Percentiles rank a stretch among this genome's conserved stretches.
phyloP scores from a whole-genome alignment of 2,888 invertebrate species.

The Pseudococcus viburni region DNA sequence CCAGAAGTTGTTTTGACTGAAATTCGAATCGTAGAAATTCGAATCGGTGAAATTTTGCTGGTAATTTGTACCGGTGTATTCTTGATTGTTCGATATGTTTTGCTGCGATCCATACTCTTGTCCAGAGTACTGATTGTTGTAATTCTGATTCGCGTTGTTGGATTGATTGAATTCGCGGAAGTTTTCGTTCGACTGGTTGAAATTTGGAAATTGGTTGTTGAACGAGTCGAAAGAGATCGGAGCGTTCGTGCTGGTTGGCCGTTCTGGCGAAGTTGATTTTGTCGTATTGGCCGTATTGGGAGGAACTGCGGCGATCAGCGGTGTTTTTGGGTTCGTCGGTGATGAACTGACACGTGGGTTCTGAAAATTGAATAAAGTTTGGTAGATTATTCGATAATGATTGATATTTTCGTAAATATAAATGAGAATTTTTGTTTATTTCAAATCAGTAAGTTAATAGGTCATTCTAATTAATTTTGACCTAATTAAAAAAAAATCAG shows the following conservation, averaged over 20 bases:
- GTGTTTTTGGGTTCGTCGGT: constrained; percentile 67
- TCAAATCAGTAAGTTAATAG: not conserved
- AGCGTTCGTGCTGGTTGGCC: not conserved
- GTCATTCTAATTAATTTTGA: too few relatives aligned
- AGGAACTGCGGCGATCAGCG: constrained; percentile 69
- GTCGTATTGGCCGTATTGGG: constrained; percentile 68
- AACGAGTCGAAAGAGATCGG: constrained; percentile 55
- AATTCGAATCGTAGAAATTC: constrained; percentile 50
- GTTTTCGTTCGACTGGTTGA: constrained; percentile 35
- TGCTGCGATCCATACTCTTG: constrained; percentile 36
- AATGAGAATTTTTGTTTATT: not conserved
- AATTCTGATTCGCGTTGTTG: not conserved
- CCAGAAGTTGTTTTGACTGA: constrained; percentile 59
- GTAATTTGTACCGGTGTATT: constrained; percentile 36
- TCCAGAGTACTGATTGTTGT: not conserved
- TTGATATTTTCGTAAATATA: not conserved
- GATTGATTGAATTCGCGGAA: constrained; percentile 27
- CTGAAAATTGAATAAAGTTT: constrained; percentile 48
- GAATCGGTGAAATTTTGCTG: constrained; percentile 56
- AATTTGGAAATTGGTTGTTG: constrained; percentile 54
- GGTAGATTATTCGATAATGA: not conserved
- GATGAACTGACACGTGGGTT: constrained; percentile 57
- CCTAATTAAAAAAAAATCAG: too few relatives aligned
- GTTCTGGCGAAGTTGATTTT: constrained; percentile 33
- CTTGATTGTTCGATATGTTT: not conserved